Conservation (phyloP, 2,888 invertebrate species). For the Cantharis rustica region DNA sequence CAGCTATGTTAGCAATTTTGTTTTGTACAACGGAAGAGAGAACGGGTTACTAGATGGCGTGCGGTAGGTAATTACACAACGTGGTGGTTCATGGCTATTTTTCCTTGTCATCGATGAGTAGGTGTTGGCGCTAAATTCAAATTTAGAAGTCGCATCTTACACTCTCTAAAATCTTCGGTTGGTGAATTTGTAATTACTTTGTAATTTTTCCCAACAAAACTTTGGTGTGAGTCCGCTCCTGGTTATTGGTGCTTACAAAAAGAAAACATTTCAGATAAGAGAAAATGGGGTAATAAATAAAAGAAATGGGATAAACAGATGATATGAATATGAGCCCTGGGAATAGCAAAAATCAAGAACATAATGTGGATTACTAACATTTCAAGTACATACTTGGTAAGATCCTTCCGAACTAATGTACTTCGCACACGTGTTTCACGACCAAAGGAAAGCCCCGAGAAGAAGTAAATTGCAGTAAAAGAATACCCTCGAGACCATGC, state of each 20-base stretch:
- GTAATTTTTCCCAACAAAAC: too few species aligned
- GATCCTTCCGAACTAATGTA: not conserved
- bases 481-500: not conserved
- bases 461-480: not conserved
- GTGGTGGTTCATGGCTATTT: too few species aligned
- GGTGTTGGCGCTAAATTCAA: too few species aligned
- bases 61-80: too few species aligned
- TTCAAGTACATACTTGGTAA: not conserved
- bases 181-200: too few species aligned
- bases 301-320: not conserved
- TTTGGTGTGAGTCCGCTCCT: not conserved
- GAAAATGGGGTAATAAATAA: not conserved
- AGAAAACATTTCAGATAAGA: not conserved
- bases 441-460: not conserved
- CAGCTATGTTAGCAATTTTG: too few species aligned
- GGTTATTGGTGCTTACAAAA: not conserved
- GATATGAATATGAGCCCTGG: not conserved
- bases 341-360: not conserved
- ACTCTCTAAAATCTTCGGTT: too few species aligned
- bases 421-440: not conserved
- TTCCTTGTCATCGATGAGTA: too few species aligned
- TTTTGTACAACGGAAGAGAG: too few species aligned
- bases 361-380: not conserved
- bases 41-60: too few species aligned
- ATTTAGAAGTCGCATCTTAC: too few species aligned